Conservation (phyloP, 2,888 invertebrate species). For the Eustalomyia histrio region DNA sequence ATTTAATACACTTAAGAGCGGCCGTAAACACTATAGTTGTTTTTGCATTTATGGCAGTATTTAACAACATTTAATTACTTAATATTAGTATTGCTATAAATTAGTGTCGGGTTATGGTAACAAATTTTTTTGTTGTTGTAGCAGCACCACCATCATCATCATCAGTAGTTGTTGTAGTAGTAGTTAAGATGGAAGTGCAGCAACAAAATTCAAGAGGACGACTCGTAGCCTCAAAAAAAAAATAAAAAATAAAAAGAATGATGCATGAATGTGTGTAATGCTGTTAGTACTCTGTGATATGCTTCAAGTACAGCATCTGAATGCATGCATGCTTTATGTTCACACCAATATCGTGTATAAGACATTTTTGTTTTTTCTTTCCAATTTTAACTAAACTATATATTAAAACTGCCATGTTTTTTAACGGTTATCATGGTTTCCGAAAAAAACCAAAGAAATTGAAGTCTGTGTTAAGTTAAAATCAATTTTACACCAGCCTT, state of each 20-base stretch:
- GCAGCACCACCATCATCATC: neutral
- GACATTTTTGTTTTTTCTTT: neutral
- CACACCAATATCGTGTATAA: slow-evolving; percentile 35
- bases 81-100: slow-evolving; percentile 60
- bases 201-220: slow-evolving; percentile 23
- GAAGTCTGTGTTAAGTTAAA: slow-evolving; percentile 33
- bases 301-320: neutral
- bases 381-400: slow-evolving; percentile 19
- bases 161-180: neutral
- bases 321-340: slow-evolving; percentile 23
- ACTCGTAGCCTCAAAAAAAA: neutral
- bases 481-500: slow-evolving; percentile 51
- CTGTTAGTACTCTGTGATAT: neutral
- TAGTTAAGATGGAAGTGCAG: slow-evolving; percentile 22
- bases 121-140: slow-evolving; percentile 22
- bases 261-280: slow-evolving; percentile 3
- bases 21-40: slow-evolving; percentile 41
- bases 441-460: slow-evolving; percentile 15
- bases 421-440: slow-evolving; percentile 40
- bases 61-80: slow-evolving; percentile 66
- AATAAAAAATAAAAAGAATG: neutral
- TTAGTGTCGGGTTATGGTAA: slow-evolving; percentile 61
- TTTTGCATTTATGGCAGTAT: slow-evolving; percentile 63
- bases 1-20: slow-evolving; percentile 53
- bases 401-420: slow-evolving; percentile 33